phyloP scores from a whole-genome alignment of 2,113 vertebrate genomes.

The Sapajus apella region DNA sequence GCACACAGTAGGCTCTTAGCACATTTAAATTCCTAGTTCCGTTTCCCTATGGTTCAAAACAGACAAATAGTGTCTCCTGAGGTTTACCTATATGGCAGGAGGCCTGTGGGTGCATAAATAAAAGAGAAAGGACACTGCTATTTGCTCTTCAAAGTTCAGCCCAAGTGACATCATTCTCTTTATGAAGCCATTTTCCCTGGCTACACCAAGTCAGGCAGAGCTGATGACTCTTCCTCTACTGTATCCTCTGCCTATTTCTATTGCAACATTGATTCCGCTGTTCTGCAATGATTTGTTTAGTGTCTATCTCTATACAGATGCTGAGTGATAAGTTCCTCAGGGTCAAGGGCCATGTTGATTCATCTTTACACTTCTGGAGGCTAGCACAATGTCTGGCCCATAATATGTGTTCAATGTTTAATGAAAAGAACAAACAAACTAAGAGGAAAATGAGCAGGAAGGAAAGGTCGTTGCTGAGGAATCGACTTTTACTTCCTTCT shows the following conservation, averaged over 20 bases:
- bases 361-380: not conserved
- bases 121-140: not conserved
- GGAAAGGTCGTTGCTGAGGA: not conserved
- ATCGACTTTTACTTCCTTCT: not conserved
- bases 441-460: not conserved
- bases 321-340: not conserved
- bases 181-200: not conserved
- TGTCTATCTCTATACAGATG: not conserved
- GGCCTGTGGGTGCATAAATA: not conserved
- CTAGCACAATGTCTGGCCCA: not conserved
- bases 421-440: not conserved
- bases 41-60: not conserved
- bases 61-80: not conserved
- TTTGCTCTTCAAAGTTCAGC: not conserved
- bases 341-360: not conserved
- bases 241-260: not conserved
- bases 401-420: not conserved
- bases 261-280: rapidly evolving
- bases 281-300: not conserved
- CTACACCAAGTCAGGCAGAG: not conserved
- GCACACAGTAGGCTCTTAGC: not conserved
- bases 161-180: not conserved
- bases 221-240: not conserved
- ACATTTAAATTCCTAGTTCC: not conserved
- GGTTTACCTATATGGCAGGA: not conserved